These are phyloP conservation scores for Scaptomyza graminum DNA, from an alignment of 1,140 invertebrate genomes.

Conservation along the genomic window DNA sequence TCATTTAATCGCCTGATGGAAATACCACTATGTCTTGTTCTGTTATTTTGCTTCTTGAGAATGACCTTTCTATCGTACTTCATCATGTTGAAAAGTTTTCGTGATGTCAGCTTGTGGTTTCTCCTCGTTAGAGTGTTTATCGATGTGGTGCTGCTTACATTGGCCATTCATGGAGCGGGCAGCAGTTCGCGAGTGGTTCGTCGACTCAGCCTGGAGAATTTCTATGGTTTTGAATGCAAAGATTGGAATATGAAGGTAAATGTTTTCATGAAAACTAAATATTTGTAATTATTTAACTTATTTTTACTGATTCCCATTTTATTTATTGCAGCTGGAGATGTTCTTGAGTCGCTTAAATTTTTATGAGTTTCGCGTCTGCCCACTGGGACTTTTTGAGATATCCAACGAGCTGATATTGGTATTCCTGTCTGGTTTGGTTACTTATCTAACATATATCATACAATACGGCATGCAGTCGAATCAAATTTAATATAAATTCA, in stretches of 20 bases:
- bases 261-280: too few relatives aligned
- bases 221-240: conserved; percentile 44
- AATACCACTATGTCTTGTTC: conserved; percentile 42
- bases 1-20: conserved; percentile 54
- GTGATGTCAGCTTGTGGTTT: conserved; percentile 36
- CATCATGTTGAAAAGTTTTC: conserved; percentile 39
- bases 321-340: conserved; percentile 60
- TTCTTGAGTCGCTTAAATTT: conserved; percentile 59
- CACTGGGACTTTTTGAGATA: conserved; percentile 62
- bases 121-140: conserved; percentile 50
- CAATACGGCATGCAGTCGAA: conserved; percentile 58
- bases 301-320: too few relatives aligned
- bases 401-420: conserved; percentile 65
- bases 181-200: conserved; percentile 51
- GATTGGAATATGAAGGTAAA: conserved; percentile 58
- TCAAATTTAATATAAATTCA: conserved; percentile 15
- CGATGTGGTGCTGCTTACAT: conserved; percentile 60
- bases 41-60: conserved; percentile 41
- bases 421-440: conserved; percentile 61
- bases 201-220: conserved; percentile 57
- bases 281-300: too few relatives aligned
- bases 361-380: conserved; percentile 58
- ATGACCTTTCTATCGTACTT: conserved; percentile 49
- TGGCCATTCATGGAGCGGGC: conserved; percentile 57
- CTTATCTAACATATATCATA: conserved; percentile 64